A percentile compares a stretch with the other conserved stretches of the same genome.
Evolutionary conservation across 2,797 vertebrate genomes (phyloP).

Genomic region (Pachyuromys duprasi): DNA sequence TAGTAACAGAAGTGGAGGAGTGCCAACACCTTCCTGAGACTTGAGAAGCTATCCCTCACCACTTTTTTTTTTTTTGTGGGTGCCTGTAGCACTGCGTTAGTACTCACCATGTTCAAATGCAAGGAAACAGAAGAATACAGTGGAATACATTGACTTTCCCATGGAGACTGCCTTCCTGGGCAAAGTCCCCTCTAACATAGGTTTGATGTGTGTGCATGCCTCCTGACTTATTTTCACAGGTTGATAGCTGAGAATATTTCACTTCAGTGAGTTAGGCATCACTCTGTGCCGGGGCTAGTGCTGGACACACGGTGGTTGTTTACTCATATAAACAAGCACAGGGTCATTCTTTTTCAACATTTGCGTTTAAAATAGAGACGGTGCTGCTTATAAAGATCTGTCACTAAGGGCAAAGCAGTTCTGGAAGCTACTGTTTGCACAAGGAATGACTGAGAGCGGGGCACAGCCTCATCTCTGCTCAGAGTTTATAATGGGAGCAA

Average conservation of each 20-base stretch:
- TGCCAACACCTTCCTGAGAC: conserved; percentile 92
- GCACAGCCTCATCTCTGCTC: background rate
- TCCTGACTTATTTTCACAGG: background rate
- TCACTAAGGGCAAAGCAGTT: background rate
- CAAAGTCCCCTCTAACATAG: background rate
- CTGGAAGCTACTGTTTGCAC: background rate
- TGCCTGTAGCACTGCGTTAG: background rate
- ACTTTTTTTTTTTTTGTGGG: background rate
- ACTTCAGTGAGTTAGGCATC: background rate
- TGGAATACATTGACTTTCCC: background rate
- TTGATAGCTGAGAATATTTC: background rate
- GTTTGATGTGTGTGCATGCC: too few species aligned
- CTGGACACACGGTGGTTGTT: background rate
- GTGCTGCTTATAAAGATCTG: background rate
- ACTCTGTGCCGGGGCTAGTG: background rate
- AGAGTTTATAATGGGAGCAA: background rate
- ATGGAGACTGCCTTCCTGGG: background rate
- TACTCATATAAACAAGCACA: background rate
- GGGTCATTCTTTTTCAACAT: background rate
- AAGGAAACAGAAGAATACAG: background rate
- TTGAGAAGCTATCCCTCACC: background rate
- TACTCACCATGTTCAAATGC: background rate
- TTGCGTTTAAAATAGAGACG: background rate
- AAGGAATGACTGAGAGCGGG: background rate
- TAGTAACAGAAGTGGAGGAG: conserved; percentile 83